Percentiles rank a stretch among this genome's conserved stretches.
These are phyloP conservation scores for Erebia epiphron DNA, from an alignment of 2,888 invertebrate species.

Conservation along the genomic window DNA sequence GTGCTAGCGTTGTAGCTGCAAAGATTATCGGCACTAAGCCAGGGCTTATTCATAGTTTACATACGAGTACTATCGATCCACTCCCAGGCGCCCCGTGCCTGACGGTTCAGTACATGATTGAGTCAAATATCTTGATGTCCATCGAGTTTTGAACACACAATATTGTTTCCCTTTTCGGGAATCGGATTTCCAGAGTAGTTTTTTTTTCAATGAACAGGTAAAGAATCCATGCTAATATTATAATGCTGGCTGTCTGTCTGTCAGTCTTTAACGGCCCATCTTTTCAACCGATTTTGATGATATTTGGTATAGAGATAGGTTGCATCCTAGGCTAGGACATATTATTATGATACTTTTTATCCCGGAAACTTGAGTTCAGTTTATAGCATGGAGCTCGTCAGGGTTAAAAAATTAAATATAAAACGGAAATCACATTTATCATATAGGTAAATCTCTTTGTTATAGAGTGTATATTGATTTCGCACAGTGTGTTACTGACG, in stretches of 20 bases:
- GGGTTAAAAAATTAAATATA: neutral
- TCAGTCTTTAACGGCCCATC: no score
- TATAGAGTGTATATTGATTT: neutral
- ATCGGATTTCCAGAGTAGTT: no score
- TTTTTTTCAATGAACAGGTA: no score
- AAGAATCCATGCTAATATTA: no score
- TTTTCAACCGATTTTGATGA: no score
- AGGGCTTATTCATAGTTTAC: conserved; percentile 66
- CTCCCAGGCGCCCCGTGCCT: conserved; percentile 13
- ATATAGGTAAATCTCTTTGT: neutral
- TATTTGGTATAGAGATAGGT: no score
- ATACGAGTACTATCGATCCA: conserved; percentile 55
- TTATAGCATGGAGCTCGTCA: neutral
- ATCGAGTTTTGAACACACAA: conserved; percentile 8
- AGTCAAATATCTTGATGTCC: conserved; percentile 38
- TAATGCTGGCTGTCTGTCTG: neutral
- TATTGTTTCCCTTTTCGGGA: neutral
- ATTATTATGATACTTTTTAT: no score
- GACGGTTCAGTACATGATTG: conserved; percentile 45
- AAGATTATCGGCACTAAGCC: conserved; percentile 64
- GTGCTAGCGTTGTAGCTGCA: conserved; percentile 59
- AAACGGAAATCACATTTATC: neutral
- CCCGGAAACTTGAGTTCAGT: no score
- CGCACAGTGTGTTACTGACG: neutral
- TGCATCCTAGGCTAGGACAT: no score